These are phyloP conservation scores for Drosophila ercepeae DNA, from an alignment of 1,140 invertebrate genomes.

Conservation along the genomic window DNA sequence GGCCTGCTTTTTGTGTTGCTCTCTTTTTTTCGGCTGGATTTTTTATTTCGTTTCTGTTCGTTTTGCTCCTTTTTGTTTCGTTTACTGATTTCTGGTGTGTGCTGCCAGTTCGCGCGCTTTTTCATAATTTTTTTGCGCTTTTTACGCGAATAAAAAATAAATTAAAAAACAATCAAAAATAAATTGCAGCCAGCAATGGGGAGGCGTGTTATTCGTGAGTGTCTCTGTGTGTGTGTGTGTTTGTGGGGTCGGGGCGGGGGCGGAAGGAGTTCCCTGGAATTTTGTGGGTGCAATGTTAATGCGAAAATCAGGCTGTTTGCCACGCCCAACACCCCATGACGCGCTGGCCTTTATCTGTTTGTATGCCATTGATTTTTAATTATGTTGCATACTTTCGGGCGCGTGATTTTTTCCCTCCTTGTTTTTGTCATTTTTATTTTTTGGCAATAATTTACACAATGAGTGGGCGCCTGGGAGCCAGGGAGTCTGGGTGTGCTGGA, in stretches of 20 bases:
- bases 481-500: constrained; percentile 20
- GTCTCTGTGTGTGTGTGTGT: constrained; percentile 14
- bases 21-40: constrained; percentile 28
- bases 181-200: constrained; percentile 56
- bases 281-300: constrained; percentile 58
- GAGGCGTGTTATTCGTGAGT: background rate
- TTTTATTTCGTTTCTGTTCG: constrained; percentile 15
- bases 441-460: constrained; percentile 71
- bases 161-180: constrained; percentile 81
- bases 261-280: background rate
- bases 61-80: constrained; percentile 31
- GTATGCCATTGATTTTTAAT: constrained; percentile 83
- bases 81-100: constrained; percentile 66
- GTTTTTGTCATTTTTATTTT: constrained; percentile 50
- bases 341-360: constrained; percentile 66
- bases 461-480: constrained; percentile 12
- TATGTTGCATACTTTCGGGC: constrained; percentile 77
- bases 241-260: background rate
- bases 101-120: constrained; percentile 59
- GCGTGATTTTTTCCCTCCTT: constrained; percentile 43
- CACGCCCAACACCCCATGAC: constrained; percentile 23
- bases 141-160: constrained; percentile 76
- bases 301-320: constrained; percentile 71
- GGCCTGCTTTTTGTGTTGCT: constrained; percentile 51
- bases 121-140: constrained; percentile 58